Conservation (phyloP, 2,113 vertebrate genomes). For the Syrrhaptes paradoxus region DNA sequence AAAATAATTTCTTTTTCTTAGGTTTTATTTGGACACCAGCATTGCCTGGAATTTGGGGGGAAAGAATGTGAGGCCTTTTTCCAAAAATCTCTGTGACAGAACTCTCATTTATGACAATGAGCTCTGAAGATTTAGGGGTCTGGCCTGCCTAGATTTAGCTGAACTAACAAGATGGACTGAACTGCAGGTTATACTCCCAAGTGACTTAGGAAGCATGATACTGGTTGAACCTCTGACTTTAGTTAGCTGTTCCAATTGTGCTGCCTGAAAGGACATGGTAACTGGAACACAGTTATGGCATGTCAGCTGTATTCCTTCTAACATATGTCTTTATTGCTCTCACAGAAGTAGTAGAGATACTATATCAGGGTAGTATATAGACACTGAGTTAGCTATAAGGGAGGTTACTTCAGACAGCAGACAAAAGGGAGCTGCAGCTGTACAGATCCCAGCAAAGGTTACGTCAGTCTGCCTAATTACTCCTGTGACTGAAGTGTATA, state of each 20-base stretch:
- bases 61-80: neutral
- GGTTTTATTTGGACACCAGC: constrained; percentile 2
- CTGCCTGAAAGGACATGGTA: neutral
- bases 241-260: neutral
- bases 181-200: neutral
- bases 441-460: neutral
- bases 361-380: neutral
- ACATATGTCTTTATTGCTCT: neutral
- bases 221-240: neutral
- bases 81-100: neutral
- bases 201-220: neutral
- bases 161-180: neutral
- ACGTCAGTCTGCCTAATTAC: neutral
- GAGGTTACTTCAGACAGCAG: neutral
- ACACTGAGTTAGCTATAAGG: neutral
- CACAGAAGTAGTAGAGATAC: neutral
- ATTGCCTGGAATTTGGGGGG: neutral
- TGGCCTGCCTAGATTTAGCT: neutral
- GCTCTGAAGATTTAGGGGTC: neutral
- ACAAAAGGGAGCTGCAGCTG: neutral
- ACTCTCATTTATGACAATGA: neutral
- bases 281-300: neutral
- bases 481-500: neutral
- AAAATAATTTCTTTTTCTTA: neutral
- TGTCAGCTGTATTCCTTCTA: neutral